Percentiles rank a stretch among this genome's conserved stretches.
Conservation (phyloP, 1,140 invertebrate genomes). For the Dreissena polymorpha region DNA sequence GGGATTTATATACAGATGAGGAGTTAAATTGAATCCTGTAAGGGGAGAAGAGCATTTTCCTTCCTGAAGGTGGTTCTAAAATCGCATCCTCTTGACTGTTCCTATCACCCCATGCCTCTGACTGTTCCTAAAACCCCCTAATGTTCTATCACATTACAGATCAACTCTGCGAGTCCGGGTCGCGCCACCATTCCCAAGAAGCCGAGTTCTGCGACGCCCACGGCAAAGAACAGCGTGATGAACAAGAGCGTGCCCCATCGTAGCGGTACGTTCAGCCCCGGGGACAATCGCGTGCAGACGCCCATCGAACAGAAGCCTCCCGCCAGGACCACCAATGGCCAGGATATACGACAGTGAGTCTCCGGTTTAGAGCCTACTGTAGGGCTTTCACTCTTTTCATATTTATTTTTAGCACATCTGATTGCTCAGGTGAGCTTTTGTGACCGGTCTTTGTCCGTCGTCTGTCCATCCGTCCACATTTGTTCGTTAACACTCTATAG, state of each 20-base stretch:
- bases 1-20: too few species aligned
- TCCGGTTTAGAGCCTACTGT: neutral
- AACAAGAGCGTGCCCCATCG: conserved; percentile 70
- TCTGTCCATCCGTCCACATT: too few species aligned
- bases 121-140: too few species aligned
- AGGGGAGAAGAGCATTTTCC: too few species aligned
- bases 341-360: conserved; percentile 72
- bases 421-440: too few species aligned
- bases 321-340: conserved; percentile 72
- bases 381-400: neutral
- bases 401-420: too few species aligned
- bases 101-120: too few species aligned
- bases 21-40: too few species aligned
- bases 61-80: too few species aligned
- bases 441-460: too few species aligned
- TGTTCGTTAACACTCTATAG: too few species aligned
- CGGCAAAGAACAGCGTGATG: conserved; percentile 75
- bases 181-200: conserved; percentile 74
- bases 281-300: conserved; percentile 68
- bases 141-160: conserved; percentile 54
- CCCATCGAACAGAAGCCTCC: conserved; percentile 63
- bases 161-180: conserved; percentile 68
- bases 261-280: conserved; percentile 77
- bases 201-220: conserved; percentile 66
- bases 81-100: too few species aligned